phyloP scores from a whole-genome alignment of 2,797 vertebrate genomes.

The Centroberyx gerrardi region DNA sequence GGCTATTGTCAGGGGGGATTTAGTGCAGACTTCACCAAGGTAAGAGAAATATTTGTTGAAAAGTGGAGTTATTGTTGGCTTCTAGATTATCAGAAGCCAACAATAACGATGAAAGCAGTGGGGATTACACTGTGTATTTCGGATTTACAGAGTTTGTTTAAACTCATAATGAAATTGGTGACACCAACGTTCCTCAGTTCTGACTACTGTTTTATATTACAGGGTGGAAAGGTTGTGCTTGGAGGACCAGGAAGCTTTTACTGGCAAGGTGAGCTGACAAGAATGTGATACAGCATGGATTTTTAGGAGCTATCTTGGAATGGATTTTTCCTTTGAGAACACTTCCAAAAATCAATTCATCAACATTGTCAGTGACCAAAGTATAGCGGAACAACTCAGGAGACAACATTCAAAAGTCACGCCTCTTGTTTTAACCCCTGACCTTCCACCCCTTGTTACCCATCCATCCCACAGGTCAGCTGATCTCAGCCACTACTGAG shows the following conservation, averaged over 20 bases:
- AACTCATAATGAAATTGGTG: slow-evolving; percentile 23
- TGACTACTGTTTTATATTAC: slow-evolving; percentile 57
- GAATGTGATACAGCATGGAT: slow-evolving; percentile 42
- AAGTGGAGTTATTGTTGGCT: slow-evolving; percentile 25
- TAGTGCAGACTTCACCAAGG: slow-evolving; percentile 93
- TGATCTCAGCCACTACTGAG: slow-evolving; percentile 89
- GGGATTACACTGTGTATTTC: slow-evolving; percentile 28
- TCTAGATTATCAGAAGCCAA: slow-evolving; percentile 15
- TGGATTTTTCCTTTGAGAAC: slow-evolving; percentile 21
- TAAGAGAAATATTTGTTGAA: slow-evolving; percentile 66
- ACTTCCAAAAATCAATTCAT: slow-evolving; percentile 19
- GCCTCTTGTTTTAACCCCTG: slow-evolving; percentile 30
- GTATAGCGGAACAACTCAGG: background rate
- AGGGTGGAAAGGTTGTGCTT: slow-evolving; percentile 90
- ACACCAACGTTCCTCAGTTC: slow-evolving; percentile 30
- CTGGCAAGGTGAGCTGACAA: slow-evolving; percentile 90
- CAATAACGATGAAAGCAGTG: slow-evolving; percentile 11
- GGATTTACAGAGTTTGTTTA: slow-evolving; percentile 49
- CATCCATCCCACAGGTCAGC: slow-evolving; percentile 83
- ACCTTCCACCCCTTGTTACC: slow-evolving; percentile 33
- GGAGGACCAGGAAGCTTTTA: slow-evolving; percentile 93
- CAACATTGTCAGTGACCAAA: background rate
- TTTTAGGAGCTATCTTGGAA: slow-evolving; percentile 16
- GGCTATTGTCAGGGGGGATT: slow-evolving; percentile 94
- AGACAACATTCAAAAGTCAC: slow-evolving; percentile 27